Evolutionary conservation across 2,888 invertebrate genomes (phyloP), one percentile per base, ranked within the genome.

Genomic region (Gari tellinella): DNA sequence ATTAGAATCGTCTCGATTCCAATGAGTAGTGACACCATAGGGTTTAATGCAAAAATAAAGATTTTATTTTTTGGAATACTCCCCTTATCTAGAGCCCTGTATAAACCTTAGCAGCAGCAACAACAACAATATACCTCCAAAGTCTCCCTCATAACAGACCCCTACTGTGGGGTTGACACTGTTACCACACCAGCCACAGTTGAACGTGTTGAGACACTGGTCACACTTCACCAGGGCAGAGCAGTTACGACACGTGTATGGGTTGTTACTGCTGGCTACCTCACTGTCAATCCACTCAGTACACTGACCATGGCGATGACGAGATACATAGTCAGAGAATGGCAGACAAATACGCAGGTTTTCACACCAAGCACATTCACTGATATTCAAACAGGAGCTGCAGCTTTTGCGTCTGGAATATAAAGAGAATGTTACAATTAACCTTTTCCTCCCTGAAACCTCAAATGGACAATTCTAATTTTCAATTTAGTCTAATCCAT

Each of bases 161-260:
- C 98, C 98, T 78, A 95, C 95, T 77, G 96, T 96, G 0, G 97
- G 97, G 92, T 98, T 97, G 60, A 95, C 95, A 23, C 94, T 93
- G 83, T 96, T 96, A 89, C 96, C 96, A 91, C 97, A 97, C 98
- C 98, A 98, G 8, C 98, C 98, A 92, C 98, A 98, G 70, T 96
- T 96, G 85, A 97, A 94, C 19, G 96, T 95, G 62, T 95, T 94
- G 75, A 98, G 92, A 89, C 98, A 98, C 1, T 70, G 61, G 21
- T 86, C 83, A 77, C 91, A 92, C 8, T 81, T 86, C 26, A 78
- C 80, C 61, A 88, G 86, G 4, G 74, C 46, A 2, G 83, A 63
- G 70, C 92, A 92, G 72, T 91, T 87, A 40, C 62, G 58, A 75
- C 77, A 83, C 19, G 72, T 70, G 60, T 78, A 73, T 0, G 69